A percentile compares a stretch with the other conserved stretches of the same genome.
phyloP scores from a whole-genome alignment of 2,888 invertebrate species.

The Drosophila planitibia region DNA sequence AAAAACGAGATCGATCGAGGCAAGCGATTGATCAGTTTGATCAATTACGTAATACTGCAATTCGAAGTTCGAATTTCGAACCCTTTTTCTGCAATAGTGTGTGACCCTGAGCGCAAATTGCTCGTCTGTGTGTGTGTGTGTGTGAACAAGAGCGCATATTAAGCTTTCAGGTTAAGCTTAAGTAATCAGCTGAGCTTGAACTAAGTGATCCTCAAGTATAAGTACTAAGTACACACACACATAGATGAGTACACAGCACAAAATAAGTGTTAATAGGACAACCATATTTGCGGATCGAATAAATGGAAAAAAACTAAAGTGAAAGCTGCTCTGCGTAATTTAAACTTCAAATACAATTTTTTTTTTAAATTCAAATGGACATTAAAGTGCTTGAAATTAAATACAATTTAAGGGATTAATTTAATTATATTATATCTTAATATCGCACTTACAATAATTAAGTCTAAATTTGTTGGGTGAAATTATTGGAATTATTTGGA shows the following conservation, averaged over 20 bases:
- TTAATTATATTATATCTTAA: background rate
- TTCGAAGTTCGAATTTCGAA: slow-evolving; percentile 19
- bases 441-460: background rate
- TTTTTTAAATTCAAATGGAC: background rate
- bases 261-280: slow-evolving; percentile 13
- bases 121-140: background rate
- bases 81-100: slow-evolving; percentile 36
- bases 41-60: slow-evolving; percentile 52
- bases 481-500: background rate
- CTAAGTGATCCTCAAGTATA: slow-evolving; percentile 55
- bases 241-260: slow-evolving; percentile 22
- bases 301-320: slow-evolving; percentile 1
- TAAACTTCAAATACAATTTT: background rate
- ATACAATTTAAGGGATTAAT: background rate
- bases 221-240: slow-evolving; percentile 10
- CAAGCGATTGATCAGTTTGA: slow-evolving; percentile 14
- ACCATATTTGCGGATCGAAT: background rate
- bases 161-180: slow-evolving; percentile 43
- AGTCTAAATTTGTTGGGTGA: background rate
- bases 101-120: slow-evolving; percentile 54
- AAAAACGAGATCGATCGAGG: background rate
- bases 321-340: slow-evolving; percentile 3
- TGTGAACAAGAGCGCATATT: slow-evolving; percentile 17
- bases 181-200: slow-evolving; percentile 64
- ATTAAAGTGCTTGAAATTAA: background rate